Evolutionary conservation across 2,113 vertebrate genomes (phyloP), one percentile per base, ranked within the genome.

Genomic region (Gila orcuttii): DNA sequence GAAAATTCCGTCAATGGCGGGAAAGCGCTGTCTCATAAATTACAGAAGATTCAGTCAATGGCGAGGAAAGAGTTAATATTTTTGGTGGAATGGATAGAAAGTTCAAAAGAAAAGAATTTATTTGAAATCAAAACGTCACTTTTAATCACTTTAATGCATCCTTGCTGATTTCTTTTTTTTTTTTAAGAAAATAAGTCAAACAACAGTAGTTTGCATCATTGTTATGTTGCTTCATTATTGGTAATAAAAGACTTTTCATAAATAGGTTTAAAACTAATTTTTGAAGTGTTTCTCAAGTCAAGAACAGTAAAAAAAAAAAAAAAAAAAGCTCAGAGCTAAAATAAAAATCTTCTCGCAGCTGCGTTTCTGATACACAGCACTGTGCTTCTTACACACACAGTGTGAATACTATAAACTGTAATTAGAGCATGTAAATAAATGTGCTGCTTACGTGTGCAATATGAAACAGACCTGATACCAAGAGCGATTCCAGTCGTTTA

Each of bases 401-500:
- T 47, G 39, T 47, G n/a, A 74, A 75, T 47, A 75, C 71, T 75
- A 28, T 75, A 47, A 28, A 75, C 42, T 4, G 23, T 15, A 28
- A 75, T 47, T 47, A 28, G 13, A 75, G 73, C 12, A 75, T 47
- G n/a, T 75, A 75, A 75, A 75, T 13, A 75, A 50, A 25, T 75
- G 42, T 6, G 17, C 75, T 42, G 10, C 9, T 57, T 57, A 28
- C 17, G 8, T 57, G 28, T 52, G 52, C 17, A 36, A 13, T 52
- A 57, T 33, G 52, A 78, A 78, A 33, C 25, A 33, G 50, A 78
- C 25, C 75, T 52, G 31, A 78, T 78, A 52, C 15, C 75, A 57
- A 15, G 13, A 76, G 45, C 50, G 28, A 31, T 55, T 52, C 28
- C 75, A 77, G 28, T 33, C n/a, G 31, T 75, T 74, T 52, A 42